Evolutionary conservation across 2,888 invertebrate genomes (phyloP), one percentile per base, ranked within the genome.

Genomic region (Encarsia formosa): DNA sequence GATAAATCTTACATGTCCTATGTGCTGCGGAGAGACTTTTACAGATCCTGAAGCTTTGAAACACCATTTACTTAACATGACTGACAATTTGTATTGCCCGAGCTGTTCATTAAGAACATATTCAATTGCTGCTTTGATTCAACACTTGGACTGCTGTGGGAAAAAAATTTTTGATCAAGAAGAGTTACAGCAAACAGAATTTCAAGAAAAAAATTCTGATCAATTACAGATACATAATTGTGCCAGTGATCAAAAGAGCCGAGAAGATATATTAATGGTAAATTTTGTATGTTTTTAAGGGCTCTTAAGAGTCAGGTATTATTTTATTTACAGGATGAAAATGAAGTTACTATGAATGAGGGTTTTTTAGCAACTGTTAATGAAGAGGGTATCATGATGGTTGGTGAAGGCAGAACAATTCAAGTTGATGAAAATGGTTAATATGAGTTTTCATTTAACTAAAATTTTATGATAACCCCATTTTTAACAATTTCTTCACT

Each of bases 21-120:
- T 85, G 67, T 86, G 85, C 69, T 85, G 85, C 64, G 78, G 78
- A 54, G 79, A 81, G 67, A 78, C 76, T 50, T 86, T 85, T 74
- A 68, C 74, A 55, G 79, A 79, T 51, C 79, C 78, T 56, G 72
- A 78, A 57, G 71, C 76, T 15, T 66, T 81, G 38, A 78, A 78
- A 66, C 73, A 75, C 64, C 80, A 76, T 73, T 78, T 77, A 60
- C 73, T 76, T 63, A 80, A 71, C 65, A 76, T 84, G 64, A 73
- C 78, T 22, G 78, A 78, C 66, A 83, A 81, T 71, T 66, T 85
- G 51, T 73, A 74, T 61, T 86, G 85, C 63, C 81, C 84, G 18
- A 70, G 79, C 55, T 86, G 85, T 66, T 76, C 77, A 24, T 70
- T 71, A 59, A 76, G 78, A 62, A 81, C 77, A 58, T 73, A 78